Base-by-base conservation (phyloP, 2,113 vertebrate species). In the Montifringilla adamsi region DNA sequence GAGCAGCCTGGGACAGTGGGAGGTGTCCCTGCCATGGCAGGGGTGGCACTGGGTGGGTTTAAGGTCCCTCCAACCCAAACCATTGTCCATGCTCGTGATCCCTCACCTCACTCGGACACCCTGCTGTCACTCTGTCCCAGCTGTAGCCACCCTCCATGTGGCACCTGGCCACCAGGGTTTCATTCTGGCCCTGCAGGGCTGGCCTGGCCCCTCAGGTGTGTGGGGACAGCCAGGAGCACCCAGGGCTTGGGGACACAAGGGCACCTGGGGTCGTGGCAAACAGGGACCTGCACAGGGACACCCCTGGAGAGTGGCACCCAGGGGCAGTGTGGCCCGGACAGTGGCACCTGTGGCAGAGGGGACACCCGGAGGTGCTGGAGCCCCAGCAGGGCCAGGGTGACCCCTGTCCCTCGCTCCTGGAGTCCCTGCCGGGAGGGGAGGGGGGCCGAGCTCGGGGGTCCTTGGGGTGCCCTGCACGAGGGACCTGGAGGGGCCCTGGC, bases 301-400 rank as follows among this genome's bases (percentile, higher is more conserved):
- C 5, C 46, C n/a, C 47, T 52, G 47, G 37, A 27, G 46, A 62
- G 22, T 2, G 33, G 46, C 50, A 58, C 27, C n/a, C 52, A 4
- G 1, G 62, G 50, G 33, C 41, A 44, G 18, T 21, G 35, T 35
- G 13, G 4, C 44, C 21, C 28, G 16, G 46, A 16, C 16, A 33
- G 37, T 22, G 47, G 11, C 37, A 64, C 39, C 3, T 3, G 1
- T 2, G 23, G 47, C 75, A 31, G 10, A 3, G 53, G 30, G 62
- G 55, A 30, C 55, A 30, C 20, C 10, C 37, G 2, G 13, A 15
- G 20, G 55, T 15, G 37, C 23, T 4, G 3, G 35, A n/a, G 79
- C 66, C 28, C 6, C 35, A 14, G 8, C 55, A 43, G 66, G 9
- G 35, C 1, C 0, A 15, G 26, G 30, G 55, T 2, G 5, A 2